Evolutionary conservation across 1,140 invertebrate genomes (phyloP).

Genomic region (Thaumatotibia leucotreta): DNA sequence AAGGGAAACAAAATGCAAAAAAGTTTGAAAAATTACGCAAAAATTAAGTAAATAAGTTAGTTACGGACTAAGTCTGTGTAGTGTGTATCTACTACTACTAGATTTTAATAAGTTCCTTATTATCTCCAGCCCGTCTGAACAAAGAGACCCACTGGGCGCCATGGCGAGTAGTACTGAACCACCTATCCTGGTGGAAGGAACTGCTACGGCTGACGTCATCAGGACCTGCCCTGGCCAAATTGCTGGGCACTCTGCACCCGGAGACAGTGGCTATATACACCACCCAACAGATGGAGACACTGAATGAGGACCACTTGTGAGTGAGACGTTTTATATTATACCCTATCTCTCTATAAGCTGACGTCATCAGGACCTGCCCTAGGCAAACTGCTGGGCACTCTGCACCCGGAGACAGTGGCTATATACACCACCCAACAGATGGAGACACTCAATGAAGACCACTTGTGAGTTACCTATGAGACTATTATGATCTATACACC

Average conservation of each 20-base stretch:
- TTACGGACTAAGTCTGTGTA: too few relatives aligned
- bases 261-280: conserved; percentile 31
- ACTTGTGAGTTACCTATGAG: conserved; percentile 63
- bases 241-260: conserved; percentile 42
- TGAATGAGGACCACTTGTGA: conserved; percentile 55
- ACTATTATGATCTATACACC: too few relatives aligned
- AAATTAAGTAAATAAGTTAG: too few relatives aligned
- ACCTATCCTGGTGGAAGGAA: conserved; percentile 55
- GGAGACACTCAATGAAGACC: conserved; percentile 42
- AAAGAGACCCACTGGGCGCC: conserved; percentile 58
- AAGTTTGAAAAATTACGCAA: too few relatives aligned
- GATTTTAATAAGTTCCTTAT: not conserved
- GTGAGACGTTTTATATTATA: too few relatives aligned
- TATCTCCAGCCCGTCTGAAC: conserved; percentile 40
- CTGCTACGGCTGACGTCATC: conserved; percentile 38
- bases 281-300: conserved; percentile 25
- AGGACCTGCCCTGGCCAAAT: conserved; percentile 34
- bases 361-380: conserved; percentile 41
- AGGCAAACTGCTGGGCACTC: conserved; percentile 28
- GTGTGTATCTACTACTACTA: too few relatives aligned
- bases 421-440: conserved; percentile 35
- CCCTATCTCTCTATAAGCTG: too few relatives aligned
- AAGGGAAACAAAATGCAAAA: too few relatives aligned
- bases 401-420: conserved; percentile 33
- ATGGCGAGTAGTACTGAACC: conserved; percentile 55